Conservation (phyloP, 2,113 vertebrate genomes). For the Rhinoptilus africanus region DNA sequence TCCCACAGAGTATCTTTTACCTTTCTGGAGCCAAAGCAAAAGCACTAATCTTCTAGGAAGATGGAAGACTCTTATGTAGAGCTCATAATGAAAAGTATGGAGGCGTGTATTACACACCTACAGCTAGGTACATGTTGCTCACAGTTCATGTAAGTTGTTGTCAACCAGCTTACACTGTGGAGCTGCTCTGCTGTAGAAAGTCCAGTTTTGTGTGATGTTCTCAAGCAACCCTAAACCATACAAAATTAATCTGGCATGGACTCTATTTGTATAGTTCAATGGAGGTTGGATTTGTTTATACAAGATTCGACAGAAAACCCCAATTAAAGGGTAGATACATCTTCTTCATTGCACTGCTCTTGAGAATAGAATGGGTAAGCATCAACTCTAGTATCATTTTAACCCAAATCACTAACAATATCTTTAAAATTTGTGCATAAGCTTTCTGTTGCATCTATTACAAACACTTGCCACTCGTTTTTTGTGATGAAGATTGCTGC, state of each 20-base stretch:
- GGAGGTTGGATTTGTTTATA: not conserved
- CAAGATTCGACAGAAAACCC: not conserved
- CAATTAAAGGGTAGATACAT: not conserved
- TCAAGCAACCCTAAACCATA: not conserved
- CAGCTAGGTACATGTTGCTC: accelerated
- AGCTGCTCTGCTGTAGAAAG: not conserved
- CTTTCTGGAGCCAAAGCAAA: not conserved
- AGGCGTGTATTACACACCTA: not conserved
- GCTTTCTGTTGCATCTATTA: not conserved
- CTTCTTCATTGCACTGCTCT: not conserved
- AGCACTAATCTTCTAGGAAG: not conserved
- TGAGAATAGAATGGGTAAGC: not conserved
- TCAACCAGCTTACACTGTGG: not conserved
- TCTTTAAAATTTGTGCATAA: not conserved
- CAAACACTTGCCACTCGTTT: not conserved
- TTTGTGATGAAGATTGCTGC: not conserved
- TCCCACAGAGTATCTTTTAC: not conserved
- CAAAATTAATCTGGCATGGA: not conserved
- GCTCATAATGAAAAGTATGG: not conserved
- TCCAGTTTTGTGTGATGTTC: not conserved
- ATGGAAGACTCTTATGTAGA: not conserved
- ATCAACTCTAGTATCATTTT: not conserved
- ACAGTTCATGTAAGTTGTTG: not conserved
- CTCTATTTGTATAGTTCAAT: not conserved
- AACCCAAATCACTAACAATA: not conserved